phyloP scores from a whole-genome alignment of 2,888 invertebrate genomes.

The Carterocephalus palaemon region DNA sequence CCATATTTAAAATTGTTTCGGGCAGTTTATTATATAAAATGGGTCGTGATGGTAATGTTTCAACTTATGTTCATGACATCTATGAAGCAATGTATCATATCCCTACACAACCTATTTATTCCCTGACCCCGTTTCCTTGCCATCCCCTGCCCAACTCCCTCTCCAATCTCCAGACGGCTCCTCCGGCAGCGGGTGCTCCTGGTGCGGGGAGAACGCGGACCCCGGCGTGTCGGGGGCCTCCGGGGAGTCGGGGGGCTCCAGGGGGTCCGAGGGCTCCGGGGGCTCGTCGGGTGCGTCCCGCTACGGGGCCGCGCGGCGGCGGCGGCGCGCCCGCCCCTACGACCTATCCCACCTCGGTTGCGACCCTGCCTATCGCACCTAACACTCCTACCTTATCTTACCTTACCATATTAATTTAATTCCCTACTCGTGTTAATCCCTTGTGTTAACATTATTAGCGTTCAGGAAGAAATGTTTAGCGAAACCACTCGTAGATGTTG shows the following conservation, averaged over 20 bases:
- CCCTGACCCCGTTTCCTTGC: not conserved
- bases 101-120: too few species aligned
- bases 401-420: too few species aligned
- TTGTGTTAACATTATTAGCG: not conserved
- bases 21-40: too few species aligned
- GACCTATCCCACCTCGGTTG: slow-evolving; percentile 32
- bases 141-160: slow-evolving; percentile 11
- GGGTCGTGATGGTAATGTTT: too few species aligned
- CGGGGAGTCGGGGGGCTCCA: slow-evolving; percentile 33
- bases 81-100: too few species aligned
- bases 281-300: slow-evolving; percentile 29
- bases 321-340: slow-evolving; percentile 37
- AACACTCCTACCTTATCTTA: slow-evolving; percentile 27
- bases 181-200: slow-evolving; percentile 54
- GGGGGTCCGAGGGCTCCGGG: slow-evolving; percentile 30
- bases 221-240: slow-evolving; percentile 40
- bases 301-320: slow-evolving; percentile 31
- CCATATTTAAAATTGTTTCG: too few species aligned
- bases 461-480: too few species aligned
- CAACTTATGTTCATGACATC: too few species aligned
- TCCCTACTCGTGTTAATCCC: not conserved
- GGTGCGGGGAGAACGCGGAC: slow-evolving; percentile 44
- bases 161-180: slow-evolving; percentile 52
- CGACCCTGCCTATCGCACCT: slow-evolving; percentile 32
- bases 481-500: too few species aligned